These are phyloP conservation scores for Ceratina calcarata DNA, from an alignment of 1,140 invertebrate species.

Conservation along the genomic window DNA sequence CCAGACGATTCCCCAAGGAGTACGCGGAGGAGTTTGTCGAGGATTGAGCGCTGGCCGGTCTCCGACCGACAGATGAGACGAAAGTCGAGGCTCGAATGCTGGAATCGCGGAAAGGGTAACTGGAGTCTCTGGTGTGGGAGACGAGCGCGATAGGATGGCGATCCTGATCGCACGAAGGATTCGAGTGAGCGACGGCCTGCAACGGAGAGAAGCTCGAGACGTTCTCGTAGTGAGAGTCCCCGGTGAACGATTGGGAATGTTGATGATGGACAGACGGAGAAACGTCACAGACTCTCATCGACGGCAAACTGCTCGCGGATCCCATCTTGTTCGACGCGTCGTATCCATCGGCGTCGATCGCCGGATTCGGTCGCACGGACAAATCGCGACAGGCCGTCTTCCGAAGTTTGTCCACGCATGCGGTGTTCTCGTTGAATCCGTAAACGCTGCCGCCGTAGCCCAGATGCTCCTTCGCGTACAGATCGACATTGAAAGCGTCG, in stretches of 20 bases:
- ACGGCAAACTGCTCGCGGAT: conserved; percentile 76
- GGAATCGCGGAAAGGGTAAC: conserved; percentile 62
- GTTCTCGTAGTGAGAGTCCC: conserved; percentile 77
- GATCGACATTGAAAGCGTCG: conserved; percentile 76
- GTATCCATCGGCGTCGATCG: conserved; percentile 68
- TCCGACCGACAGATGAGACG: conserved; percentile 55
- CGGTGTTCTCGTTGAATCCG: conserved; percentile 73
- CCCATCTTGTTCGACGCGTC: conserved; percentile 71
- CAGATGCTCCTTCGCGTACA: conserved; percentile 72
- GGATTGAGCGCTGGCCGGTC: conserved; percentile 62
- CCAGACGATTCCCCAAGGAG: conserved; percentile 5
- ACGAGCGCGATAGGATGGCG: conserved; percentile 39
- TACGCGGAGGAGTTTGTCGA: conserved; percentile 57
- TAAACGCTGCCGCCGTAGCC: conserved; percentile 76
- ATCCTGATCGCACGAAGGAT: conserved; percentile 52
- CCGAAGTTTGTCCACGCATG: conserved; percentile 70
- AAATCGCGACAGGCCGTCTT: conserved; percentile 69
- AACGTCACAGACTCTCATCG: conserved; percentile 75
- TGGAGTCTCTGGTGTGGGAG: conserved; percentile 69
- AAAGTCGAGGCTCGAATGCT: conserved; percentile 42
- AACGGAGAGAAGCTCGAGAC: conserved; percentile 72
- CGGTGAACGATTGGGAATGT: conserved; percentile 76
- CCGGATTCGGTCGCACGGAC: conserved; percentile 31
- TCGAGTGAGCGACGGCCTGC: background rate
- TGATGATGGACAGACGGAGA: conserved; percentile 67